Evolutionary conservation across 2,113 vertebrate species (phyloP).

Genomic region (Hemiprocne comata): DNA sequence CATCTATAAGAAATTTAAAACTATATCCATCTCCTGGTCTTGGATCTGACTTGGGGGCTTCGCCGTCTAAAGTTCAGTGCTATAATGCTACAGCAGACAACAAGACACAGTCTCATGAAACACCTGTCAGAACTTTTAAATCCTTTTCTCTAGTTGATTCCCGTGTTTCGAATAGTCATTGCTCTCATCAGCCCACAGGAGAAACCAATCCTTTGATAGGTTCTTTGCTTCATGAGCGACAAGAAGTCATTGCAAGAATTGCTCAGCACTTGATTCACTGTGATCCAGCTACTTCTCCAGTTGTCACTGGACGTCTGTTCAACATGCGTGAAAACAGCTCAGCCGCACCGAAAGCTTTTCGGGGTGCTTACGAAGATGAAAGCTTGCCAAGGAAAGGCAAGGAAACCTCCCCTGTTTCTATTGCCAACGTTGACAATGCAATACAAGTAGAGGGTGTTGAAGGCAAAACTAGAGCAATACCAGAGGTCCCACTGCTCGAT

Average conservation of each 20-base stretch:
- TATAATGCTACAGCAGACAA: slow-evolving; percentile 73
- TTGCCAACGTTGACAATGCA: slow-evolving; percentile 36
- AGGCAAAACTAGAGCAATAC: slow-evolving; percentile 62
- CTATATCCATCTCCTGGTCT: slow-evolving; percentile 79
- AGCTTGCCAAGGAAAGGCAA: slow-evolving; percentile 83
- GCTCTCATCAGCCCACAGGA: slow-evolving; percentile 75
- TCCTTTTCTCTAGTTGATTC: slow-evolving; percentile 84
- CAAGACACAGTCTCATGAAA: slow-evolving; percentile 76
- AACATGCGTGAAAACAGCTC: slow-evolving; percentile 68
- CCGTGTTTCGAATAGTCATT: slow-evolving; percentile 66
- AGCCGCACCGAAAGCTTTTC: slow-evolving; percentile 79
- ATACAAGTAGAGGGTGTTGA: slow-evolving; percentile 68
- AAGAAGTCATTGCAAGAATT: slow-evolving; percentile 96
- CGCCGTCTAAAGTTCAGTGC: slow-evolving; percentile 74
- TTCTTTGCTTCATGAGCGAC: slow-evolving; percentile 93
- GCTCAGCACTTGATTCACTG: slow-evolving; percentile 96
- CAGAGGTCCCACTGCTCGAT: slow-evolving; percentile 41
- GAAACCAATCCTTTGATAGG: slow-evolving; percentile 93
- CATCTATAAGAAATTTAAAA: slow-evolving; percentile 82
- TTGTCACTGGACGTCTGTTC: slow-evolving; percentile 83
- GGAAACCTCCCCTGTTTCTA: slow-evolving; percentile 69
- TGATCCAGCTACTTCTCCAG: slow-evolving; percentile 86
- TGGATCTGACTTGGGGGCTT: slow-evolving; percentile 73
- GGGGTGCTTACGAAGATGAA: slow-evolving; percentile 78
- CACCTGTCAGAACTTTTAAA: slow-evolving; percentile 84